Conservation (phyloP, 2,888 invertebrate genomes). For the Agrochola circellaris region DNA sequence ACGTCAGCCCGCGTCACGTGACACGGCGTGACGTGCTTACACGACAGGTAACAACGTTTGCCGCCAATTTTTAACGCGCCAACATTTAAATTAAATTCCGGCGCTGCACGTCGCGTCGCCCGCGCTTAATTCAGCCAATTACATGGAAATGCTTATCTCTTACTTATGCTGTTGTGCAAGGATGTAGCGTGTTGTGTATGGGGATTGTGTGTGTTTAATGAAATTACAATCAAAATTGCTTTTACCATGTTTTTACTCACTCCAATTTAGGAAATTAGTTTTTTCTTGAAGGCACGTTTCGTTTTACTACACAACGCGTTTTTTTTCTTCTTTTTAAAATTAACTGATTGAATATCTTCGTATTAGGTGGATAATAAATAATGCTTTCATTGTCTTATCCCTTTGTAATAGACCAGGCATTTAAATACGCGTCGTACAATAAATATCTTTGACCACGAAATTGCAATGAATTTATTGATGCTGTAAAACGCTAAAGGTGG, state of each 20-base stretch:
- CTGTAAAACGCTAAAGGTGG: neutral
- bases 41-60: constrained; percentile 85
- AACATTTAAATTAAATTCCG: constrained; percentile 88
- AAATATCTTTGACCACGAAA: neutral
- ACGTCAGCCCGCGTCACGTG: constrained; percentile 56
- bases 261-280: neutral
- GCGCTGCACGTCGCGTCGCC: constrained; percentile 67
- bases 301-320: neutral
- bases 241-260: neutral
- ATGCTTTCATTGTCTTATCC: neutral
- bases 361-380: neutral
- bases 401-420: neutral
- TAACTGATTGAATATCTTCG: neutral
- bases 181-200: constrained; percentile 31
- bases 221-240: constrained; percentile 2
- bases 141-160: constrained; percentile 82
- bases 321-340: neutral
- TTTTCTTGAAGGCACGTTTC: neutral
- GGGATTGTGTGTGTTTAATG: constrained; percentile 8
- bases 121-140: constrained; percentile 85
- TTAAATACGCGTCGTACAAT: neutral
- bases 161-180: constrained; percentile 73
- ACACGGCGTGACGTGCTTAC: constrained; percentile 63
- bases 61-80: constrained; percentile 85
- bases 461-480: neutral